Conservation (phyloP, 2,113 vertebrate genomes). For the Pedionomus torquatus region DNA sequence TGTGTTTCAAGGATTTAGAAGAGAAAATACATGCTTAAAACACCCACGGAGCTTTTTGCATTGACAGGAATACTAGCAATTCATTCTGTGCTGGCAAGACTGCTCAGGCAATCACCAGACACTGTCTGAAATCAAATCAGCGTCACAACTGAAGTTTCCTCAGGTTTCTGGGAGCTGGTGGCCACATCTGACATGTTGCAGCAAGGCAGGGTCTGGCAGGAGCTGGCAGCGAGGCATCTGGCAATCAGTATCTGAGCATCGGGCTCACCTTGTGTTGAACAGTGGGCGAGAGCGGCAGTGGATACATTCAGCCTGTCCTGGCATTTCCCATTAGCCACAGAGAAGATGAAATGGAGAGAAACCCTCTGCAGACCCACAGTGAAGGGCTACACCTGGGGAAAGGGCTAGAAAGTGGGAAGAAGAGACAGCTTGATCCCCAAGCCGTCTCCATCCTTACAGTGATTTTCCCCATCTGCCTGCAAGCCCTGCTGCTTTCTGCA, state of each 20-base stretch:
- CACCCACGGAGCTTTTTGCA: slow-evolving; percentile 12
- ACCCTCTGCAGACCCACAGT: neutral
- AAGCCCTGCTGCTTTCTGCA: neutral
- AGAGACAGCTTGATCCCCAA: neutral
- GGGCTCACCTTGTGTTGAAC: neutral
- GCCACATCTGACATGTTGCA: neutral
- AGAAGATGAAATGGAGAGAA: neutral
- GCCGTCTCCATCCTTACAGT: neutral
- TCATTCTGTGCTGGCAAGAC: neutral
- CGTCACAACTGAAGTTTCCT: neutral
- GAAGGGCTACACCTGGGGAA: neutral
- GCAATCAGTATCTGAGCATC: neutral
- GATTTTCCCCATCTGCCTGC: neutral
- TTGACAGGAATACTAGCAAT: neutral
- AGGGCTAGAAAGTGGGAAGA: neutral
- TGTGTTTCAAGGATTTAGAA: slow-evolving; percentile 54
- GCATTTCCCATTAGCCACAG: neutral
- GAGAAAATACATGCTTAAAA: slow-evolving; percentile 13
- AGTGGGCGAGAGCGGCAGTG: neutral
- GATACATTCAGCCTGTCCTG: neutral
- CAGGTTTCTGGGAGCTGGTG: neutral
- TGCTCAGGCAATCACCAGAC: neutral
- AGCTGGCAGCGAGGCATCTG: neutral
- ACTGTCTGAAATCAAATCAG: neutral
- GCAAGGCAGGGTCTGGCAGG: neutral